Evolutionary conservation across 2,888 invertebrate genomes (phyloP), one percentile per base, ranked within the genome.

Genomic region (Drosophila pegasa): DNA sequence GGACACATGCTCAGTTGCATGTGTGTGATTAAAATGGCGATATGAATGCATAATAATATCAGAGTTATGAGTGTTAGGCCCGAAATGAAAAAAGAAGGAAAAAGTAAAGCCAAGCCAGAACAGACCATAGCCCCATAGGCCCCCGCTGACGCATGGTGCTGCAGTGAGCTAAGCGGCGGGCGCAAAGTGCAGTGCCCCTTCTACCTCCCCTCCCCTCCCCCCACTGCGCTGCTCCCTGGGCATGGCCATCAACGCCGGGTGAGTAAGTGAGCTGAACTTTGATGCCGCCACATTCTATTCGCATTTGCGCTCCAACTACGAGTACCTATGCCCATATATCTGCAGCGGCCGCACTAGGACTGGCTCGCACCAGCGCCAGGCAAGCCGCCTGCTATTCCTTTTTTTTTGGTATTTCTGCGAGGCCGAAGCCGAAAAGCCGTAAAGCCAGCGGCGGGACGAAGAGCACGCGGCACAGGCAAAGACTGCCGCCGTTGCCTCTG

Each of bases 211-310:
- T 0, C 52, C n/a, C 18, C 10, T 40, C 20, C 38, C 22, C 3
- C 16, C 16, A 7, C 54, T 5, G 20, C 12, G 22, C 45, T 25
- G 40, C 40, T 45, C 29, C 48, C 64, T 47, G 45, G 54, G 38
- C 31, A 31, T 37, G 69, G 66, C 77, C 84, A 77, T 88, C 88
- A 86, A 80, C 88, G 80, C 82, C 71, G 87, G 88, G 80, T 82
- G 83, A 84, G 87, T 84, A 88, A 84, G 88, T 87, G 81, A 87
- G 79, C 85, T 88, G 86, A 86, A 89, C 86, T 89, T 85, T 86
- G 86, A 89, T 86, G 89, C 88, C 82, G 89, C 79, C 87, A 86
- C 85, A 86, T 88, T 88, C 85, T 87, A 88, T 88, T 88, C 89
- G 81, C 85, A 85, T 85, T 85, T 85, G 80, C 61, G 73, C 69